phyloP scores from a whole-genome alignment of 2,113 vertebrate genomes.

The Glaucomys volans region DNA sequence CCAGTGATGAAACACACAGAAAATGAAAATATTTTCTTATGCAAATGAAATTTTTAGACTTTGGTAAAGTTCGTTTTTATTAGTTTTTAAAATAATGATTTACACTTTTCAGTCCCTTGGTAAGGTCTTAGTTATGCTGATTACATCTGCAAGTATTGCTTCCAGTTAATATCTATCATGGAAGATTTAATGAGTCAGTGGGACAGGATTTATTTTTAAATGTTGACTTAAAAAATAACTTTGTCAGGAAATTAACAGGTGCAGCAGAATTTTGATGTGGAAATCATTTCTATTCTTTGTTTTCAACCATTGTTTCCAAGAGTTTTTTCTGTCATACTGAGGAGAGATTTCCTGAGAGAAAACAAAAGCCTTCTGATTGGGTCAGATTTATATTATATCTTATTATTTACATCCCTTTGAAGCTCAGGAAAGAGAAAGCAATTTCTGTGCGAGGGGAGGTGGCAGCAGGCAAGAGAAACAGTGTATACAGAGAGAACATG shows the following conservation, averaged over 20 bases:
- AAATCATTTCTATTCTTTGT: slow-evolving; percentile 69
- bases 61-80: slow-evolving; percentile 4
- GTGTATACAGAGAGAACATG: neutral
- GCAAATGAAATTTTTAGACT: neutral
- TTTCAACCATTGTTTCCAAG: slow-evolving; percentile 46
- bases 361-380: slow-evolving; percentile 71
- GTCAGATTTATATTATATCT: slow-evolving; percentile 56
- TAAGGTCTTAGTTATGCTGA: neutral
- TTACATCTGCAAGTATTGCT: neutral
- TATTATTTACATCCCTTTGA: slow-evolving; percentile 55
- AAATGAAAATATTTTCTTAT: neutral
- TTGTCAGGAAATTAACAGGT: slow-evolving; percentile 61
- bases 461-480: neutral
- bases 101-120: neutral
- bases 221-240: slow-evolving; percentile 55
- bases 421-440: neutral
- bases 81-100: neutral
- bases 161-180: neutral
- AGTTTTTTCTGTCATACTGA: slow-evolving; percentile 28
- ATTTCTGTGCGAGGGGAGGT: neutral
- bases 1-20: neutral
- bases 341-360: slow-evolving; percentile 13
- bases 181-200: neutral
- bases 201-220: slow-evolving; percentile 49
- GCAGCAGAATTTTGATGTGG: neutral